These are phyloP conservation scores for Bos indicus DNA, from an alignment of 2,113 vertebrate species.

Conservation along the genomic window DNA sequence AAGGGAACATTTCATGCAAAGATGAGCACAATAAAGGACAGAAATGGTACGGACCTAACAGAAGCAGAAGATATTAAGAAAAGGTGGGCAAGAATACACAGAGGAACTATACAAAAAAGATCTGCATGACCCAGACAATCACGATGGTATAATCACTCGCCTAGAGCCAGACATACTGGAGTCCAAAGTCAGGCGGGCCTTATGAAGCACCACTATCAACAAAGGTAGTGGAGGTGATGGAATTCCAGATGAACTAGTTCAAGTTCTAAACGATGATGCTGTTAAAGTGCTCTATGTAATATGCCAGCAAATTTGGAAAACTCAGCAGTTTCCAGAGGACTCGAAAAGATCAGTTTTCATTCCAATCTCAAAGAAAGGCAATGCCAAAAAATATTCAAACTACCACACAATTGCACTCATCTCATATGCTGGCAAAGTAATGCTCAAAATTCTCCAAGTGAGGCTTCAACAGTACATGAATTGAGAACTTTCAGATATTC, in stretches of 20 bases:
- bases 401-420: background rate
- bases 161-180: background rate
- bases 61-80: background rate
- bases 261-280: background rate
- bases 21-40: background rate
- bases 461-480: background rate
- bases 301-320: background rate
- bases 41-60: background rate
- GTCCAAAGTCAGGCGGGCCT: background rate
- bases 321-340: background rate
- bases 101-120: background rate
- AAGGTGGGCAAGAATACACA: background rate
- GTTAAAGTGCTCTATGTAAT: background rate
- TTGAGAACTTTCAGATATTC: background rate
- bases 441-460: background rate
- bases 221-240: background rate
- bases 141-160: rapidly evolving
- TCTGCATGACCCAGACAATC: background rate
- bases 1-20: background rate
- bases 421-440: background rate
- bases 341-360: background rate
- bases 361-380: background rate
- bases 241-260: background rate
- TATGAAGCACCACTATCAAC: background rate
- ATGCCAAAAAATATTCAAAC: background rate